These are phyloP conservation scores for Falco concolor DNA, from an alignment of 2,797 vertebrate species.

Conservation along the genomic window DNA sequence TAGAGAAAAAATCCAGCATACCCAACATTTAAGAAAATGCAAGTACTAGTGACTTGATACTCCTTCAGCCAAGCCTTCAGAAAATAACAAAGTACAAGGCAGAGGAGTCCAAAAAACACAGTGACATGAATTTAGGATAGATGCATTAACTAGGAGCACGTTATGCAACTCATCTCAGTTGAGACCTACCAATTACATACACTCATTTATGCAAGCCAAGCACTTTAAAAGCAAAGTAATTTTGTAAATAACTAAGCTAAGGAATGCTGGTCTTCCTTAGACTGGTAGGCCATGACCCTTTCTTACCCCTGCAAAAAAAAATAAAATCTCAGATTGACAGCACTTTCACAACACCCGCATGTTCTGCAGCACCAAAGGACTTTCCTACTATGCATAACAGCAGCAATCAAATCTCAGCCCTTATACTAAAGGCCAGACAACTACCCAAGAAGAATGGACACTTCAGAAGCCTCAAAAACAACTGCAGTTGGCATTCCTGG, in stretches of 20 bases:
- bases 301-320: not conserved
- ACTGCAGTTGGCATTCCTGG: not conserved
- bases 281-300: not conserved
- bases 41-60: not conserved
- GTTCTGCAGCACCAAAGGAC: not conserved
- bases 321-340: not conserved
- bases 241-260: not conserved
- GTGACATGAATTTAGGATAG: not conserved
- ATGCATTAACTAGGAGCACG: not conserved
- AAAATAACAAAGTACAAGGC: not conserved
- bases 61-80: not conserved
- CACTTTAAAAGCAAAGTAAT: not conserved
- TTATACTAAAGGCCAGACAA: not conserved
- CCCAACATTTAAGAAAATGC: not conserved
- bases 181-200: not conserved
- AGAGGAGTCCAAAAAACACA: not conserved
- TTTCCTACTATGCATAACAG: not conserved
- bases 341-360: not conserved
- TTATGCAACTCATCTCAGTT: not conserved
- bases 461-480: not conserved
- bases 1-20: not conserved
- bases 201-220: not conserved
- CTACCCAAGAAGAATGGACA: not conserved
- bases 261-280: not conserved
- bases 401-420: not conserved